A percentile compares a stretch with the other conserved stretches of the same genome.
Evolutionary conservation across 2,113 vertebrate species (phyloP).

Genomic region (Nicator chloris): DNA sequence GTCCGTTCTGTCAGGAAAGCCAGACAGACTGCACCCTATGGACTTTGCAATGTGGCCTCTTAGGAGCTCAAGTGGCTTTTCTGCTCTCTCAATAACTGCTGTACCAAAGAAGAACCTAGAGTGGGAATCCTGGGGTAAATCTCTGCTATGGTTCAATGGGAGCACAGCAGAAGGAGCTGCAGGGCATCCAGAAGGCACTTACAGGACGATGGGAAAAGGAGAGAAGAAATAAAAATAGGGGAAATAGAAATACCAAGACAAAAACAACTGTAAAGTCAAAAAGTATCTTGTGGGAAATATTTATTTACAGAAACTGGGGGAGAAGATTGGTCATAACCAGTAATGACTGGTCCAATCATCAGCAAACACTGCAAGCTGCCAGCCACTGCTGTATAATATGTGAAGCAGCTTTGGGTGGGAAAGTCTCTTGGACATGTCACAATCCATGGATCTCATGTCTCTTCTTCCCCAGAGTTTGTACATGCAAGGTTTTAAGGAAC

Average conservation of each 20-base stretch:
- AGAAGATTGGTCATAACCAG: background rate
- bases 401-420: background rate
- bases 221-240: background rate
- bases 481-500: background rate
- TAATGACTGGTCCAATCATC: background rate
- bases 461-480: background rate
- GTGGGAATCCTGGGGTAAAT: background rate
- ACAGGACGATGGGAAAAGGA: background rate
- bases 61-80: background rate
- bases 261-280: background rate
- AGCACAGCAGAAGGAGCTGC: background rate
- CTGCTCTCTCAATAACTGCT: background rate
- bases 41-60: background rate
- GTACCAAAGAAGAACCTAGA: background rate
- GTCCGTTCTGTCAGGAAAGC: background rate
- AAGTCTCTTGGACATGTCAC: background rate
- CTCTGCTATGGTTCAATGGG: background rate
- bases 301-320: background rate
- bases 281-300: background rate
- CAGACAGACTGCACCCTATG: background rate
- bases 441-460: background rate
- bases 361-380: background rate
- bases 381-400: background rate
- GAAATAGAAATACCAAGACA: background rate
- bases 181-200: background rate